These are phyloP conservation scores for Melanophora roralis DNA, from an alignment of 2,888 invertebrate species.

Conservation along the genomic window DNA sequence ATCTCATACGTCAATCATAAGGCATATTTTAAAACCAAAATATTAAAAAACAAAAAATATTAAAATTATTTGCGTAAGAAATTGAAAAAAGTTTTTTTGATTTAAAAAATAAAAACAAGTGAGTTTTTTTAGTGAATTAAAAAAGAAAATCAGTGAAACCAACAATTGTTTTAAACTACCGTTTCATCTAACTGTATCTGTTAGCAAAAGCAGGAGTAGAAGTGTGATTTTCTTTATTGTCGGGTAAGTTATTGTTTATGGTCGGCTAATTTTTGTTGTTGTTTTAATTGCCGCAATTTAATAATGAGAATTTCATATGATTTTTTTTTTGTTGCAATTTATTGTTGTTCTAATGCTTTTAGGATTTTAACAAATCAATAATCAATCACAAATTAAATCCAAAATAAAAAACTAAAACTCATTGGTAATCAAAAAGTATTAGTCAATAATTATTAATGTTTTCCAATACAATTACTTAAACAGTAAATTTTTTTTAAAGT, in stretches of 20 bases:
- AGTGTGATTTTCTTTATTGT: background rate
- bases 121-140: too few species aligned
- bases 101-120: background rate
- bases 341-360: slow-evolving; percentile 12
- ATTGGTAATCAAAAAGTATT: slow-evolving; percentile 34
- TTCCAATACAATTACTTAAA: slow-evolving; percentile 55
- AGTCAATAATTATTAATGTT: slow-evolving; percentile 51
- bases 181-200: background rate
- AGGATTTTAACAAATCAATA: slow-evolving; percentile 43
- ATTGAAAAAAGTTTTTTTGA: background rate
- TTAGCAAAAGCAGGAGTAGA: background rate
- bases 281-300: background rate
- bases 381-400: slow-evolving; percentile 5
- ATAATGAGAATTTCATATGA: too few species aligned
- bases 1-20: too few species aligned
- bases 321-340: background rate
- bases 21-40: too few species aligned
- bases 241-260: slow-evolving; percentile 29
- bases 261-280: slow-evolving; percentile 5
- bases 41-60: slow-evolving; percentile 3
- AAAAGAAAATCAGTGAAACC: background rate
- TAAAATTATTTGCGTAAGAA: too few species aligned
- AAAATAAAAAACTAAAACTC: background rate
- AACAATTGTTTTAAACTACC: background rate
- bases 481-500: background rate